Percentiles rank a stretch among this genome's conserved stretches.
Conservation (phyloP, 2,797 vertebrate species). For the Pseudopleuronectes americanus region DNA sequence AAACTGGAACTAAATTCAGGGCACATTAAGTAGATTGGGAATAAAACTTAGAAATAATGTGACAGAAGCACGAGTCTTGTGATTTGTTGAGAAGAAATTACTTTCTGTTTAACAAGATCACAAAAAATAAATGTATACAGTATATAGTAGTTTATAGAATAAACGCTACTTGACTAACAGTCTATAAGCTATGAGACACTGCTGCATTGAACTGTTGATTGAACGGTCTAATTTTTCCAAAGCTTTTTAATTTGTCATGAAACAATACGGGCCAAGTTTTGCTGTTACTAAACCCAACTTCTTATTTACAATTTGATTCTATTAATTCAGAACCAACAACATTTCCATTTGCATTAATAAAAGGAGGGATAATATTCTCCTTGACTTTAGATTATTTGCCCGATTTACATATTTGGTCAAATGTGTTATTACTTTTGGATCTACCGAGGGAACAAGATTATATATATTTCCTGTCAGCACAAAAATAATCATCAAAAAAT, state of each 20-base stretch:
- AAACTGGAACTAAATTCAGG: constrained; percentile 16
- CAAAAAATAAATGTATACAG: neutral
- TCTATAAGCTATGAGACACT: neutral
- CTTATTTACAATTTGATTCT: neutral
- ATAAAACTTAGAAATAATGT: constrained; percentile 17
- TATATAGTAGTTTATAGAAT: neutral
- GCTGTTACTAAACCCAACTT: neutral
- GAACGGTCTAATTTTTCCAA: neutral
- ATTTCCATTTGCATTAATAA: neutral
- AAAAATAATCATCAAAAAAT: too few relatives aligned
- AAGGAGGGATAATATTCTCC: too few relatives aligned
- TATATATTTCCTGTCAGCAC: too few relatives aligned
- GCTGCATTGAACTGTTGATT: neutral
- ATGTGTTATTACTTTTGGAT: too few relatives aligned
- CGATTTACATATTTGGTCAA: too few relatives aligned
- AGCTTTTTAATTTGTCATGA: neutral
- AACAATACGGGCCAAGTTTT: neutral
- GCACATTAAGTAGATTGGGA: neutral
- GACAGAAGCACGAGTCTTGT: constrained; percentile 12
- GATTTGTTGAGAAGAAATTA: constrained; percentile 7
- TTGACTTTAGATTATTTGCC: too few relatives aligned
- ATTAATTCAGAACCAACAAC: neutral
- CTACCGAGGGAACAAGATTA: too few relatives aligned
- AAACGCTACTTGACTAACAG: too few relatives aligned
- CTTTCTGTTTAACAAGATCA: constrained; percentile 19